Conservation (phyloP, 2,113 vertebrate genomes). For the Myotis davidii region DNA sequence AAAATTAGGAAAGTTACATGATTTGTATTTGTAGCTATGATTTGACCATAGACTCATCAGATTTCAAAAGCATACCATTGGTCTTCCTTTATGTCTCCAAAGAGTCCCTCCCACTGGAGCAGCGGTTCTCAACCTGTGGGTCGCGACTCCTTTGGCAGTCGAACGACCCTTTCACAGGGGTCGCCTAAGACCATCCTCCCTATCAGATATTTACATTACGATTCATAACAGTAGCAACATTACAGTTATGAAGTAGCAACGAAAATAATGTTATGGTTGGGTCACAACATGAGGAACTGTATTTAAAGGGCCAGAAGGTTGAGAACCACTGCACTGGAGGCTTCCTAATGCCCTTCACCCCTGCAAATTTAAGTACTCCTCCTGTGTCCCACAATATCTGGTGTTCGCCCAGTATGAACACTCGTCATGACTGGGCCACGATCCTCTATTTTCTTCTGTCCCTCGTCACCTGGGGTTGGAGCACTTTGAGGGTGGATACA, state of each 20-base stretch:
- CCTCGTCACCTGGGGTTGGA: not conserved
- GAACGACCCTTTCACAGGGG: too few species aligned
- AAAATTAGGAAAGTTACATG: not conserved
- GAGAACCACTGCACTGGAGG: not conserved
- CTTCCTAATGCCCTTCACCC: not conserved
- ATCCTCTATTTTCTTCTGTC: not conserved
- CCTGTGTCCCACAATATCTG: too few species aligned
- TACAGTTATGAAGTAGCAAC: too few species aligned
- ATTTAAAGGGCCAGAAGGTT: too few species aligned
- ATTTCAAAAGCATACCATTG: not conserved
- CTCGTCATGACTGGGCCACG: not conserved
- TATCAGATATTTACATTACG: too few species aligned
- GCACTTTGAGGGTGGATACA: not conserved
- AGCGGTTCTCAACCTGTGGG: too few species aligned
- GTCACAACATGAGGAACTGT: too few species aligned
- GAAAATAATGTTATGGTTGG: too few species aligned
- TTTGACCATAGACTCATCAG: not conserved
- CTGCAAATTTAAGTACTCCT: too few species aligned
- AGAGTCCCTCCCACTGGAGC: not conserved
- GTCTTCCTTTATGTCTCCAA: not conserved
- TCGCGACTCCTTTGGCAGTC: too few species aligned
- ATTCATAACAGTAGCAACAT: too few species aligned
- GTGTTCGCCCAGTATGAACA: not conserved
- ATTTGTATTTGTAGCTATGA: not conserved
- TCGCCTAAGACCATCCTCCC: too few species aligned